Base-by-base conservation (phyloP, 2,888 invertebrate species). In the Opisthograptis luteolata region DNA sequence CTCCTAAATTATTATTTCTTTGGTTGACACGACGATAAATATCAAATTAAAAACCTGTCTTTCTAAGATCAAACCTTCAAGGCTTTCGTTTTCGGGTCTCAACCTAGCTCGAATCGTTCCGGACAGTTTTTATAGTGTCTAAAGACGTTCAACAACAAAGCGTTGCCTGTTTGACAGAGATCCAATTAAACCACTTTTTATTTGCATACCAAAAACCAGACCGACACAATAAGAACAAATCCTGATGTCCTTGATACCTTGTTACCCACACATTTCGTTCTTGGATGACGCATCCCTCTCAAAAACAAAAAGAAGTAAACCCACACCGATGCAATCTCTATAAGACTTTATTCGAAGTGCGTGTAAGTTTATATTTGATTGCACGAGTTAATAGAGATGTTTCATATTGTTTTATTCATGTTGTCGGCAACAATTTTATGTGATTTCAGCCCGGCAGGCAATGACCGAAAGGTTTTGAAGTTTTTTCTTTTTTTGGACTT, bases 221-320 rank as follows among this genome's bases (percentile, higher is more conserved):
- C 67, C 66, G 65, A 66, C 68, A 68, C 66, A 76, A 76, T 68
- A 72, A 68, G 66, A 70, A 70, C 60, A 72, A 73, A 78, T 70
- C 76, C 74, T 60, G 79, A 55, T 73, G 82, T 73, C 87, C 87
- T 87, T 84, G 82, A 76, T 79, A 79, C 72, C 73, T 82, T 74
- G 79, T 81, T 79, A 79, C 81, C 76, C 75, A 78, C 80, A 78
- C 79, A 70, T 77, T 81, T 75, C 70, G 73, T 77, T 76, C 73
- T 77, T 64, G 68, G 61, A 73, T 84, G 84, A 84, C 83, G 76
- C 80, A 84, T 78, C 65, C 66, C 47, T 62, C 43, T 55, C 54
- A 34, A 53, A 44, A 46, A 24, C 30, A 61, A 68, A 65, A 60
- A 59, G 60, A 40, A 60, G 47, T 55, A 62, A 59, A 52, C 43